Percentiles rank a stretch among this genome's conserved stretches.
phyloP scores from a whole-genome alignment of 2,888 invertebrate genomes.

The Acleris sparsana region DNA sequence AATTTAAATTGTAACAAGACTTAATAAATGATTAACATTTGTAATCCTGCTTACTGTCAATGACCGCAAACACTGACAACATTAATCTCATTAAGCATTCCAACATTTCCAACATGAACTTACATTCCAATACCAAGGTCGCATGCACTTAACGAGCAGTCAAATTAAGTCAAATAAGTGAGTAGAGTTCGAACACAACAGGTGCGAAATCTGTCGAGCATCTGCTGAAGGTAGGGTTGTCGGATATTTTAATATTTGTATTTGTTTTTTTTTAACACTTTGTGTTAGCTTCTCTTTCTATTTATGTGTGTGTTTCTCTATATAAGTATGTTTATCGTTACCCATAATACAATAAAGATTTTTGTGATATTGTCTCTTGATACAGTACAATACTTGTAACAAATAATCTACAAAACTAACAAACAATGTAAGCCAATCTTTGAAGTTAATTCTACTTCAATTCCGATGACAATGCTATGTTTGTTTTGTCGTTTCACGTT shows the following conservation, averaged over 20 bases:
- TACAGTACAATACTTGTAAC: too few species aligned
- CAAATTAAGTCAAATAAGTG: slow-evolving; percentile 6
- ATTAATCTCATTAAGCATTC: slow-evolving; percentile 5
- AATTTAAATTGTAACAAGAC: too few species aligned
- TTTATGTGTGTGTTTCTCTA: too few species aligned
- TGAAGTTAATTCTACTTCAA: too few species aligned
- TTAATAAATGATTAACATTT: neutral
- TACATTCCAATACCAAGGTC: slow-evolving; percentile 7
- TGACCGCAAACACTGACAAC: neutral
- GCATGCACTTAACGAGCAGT: slow-evolving; percentile 15
- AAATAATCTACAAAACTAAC: too few species aligned
- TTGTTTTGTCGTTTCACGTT: too few species aligned
- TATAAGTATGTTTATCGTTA: too few species aligned
- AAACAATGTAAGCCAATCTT: too few species aligned
- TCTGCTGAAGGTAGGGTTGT: slow-evolving; percentile 13
- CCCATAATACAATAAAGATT: too few species aligned
- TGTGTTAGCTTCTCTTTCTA: too few species aligned
- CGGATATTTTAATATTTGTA: neutral
- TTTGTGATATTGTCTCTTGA: too few species aligned
- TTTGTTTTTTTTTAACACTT: neutral
- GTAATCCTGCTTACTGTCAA: neutral
- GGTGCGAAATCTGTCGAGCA: slow-evolving; percentile 17
- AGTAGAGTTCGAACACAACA: neutral
- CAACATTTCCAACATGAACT: neutral
- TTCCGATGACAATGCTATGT: too few species aligned